Conservation (phyloP, 2,113 vertebrate species). For the Leuciscus idus region DNA sequence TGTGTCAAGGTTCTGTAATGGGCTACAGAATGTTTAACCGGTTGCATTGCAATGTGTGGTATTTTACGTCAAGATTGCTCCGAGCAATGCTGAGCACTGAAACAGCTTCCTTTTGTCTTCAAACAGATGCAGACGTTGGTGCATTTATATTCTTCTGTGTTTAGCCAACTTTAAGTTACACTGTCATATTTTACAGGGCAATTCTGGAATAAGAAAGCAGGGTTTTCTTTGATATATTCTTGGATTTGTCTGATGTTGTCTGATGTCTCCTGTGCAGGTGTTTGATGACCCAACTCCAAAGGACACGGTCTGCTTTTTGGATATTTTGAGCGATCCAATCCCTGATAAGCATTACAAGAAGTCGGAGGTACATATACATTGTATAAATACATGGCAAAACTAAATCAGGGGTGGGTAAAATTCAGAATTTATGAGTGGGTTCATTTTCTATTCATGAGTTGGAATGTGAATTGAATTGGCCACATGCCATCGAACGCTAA, state of each 20-base stretch:
- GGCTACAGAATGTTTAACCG: constrained; percentile 30
- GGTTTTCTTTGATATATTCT: constrained; percentile 5
- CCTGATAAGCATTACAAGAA: constrained; percentile 77
- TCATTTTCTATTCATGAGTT: constrained; percentile 8
- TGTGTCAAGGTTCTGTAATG: constrained; percentile 28
- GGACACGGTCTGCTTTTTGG: constrained; percentile 71
- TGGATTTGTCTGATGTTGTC: constrained; percentile 60
- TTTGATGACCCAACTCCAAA: constrained; percentile 74
- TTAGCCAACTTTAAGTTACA: neutral
- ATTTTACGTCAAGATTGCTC: constrained; percentile 16
- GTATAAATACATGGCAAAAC: constrained; percentile 29
- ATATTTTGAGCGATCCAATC: constrained; percentile 77
- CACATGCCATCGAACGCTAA: neutral
- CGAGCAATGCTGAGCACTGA: neutral
- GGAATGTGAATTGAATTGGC: neutral
- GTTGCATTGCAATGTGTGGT: neutral
- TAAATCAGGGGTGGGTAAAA: neutral
- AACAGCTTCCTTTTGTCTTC: neutral
- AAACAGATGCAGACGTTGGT: neutral
- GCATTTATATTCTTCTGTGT: neutral
- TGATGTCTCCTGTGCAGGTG: constrained; percentile 69
- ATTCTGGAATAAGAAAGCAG: constrained; percentile 23
- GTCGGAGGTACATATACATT: constrained; percentile 66
- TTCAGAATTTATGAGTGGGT: neutral
- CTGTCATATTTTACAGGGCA: neutral